Evolutionary conservation across 2,888 invertebrate genomes (phyloP).

Genomic region (Cataglyphis albicans): DNA sequence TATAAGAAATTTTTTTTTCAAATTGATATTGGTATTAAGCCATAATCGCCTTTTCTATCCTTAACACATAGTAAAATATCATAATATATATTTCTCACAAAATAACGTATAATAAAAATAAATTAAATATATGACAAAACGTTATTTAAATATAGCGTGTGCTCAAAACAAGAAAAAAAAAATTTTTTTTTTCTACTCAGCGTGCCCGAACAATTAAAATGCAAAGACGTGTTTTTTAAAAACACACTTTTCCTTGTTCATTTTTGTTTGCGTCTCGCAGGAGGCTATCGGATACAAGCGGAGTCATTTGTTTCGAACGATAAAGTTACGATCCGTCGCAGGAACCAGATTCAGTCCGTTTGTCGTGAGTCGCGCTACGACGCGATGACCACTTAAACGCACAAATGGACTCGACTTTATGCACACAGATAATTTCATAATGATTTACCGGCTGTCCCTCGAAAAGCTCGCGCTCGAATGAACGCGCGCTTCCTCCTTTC

Average conservation of each 20-base stretch:
- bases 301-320: conserved; percentile 48
- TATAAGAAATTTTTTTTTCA: neutral
- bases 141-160: neutral
- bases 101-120: neutral
- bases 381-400: conserved; percentile 77
- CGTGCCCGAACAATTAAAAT: neutral
- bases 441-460: conserved; percentile 75
- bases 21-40: conserved; percentile 14
- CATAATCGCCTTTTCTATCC: neutral
- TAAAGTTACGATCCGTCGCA: conserved; percentile 18
- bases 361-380: conserved; percentile 7
- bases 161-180: neutral
- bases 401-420: conserved; percentile 80
- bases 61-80: neutral
- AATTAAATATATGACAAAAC: neutral
- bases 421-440: conserved; percentile 80
- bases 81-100: neutral
- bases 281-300: conserved; percentile 17
- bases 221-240: neutral
- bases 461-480: conserved; percentile 45
- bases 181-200: neutral
- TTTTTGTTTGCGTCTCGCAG: neutral
- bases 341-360: conserved; percentile 15
- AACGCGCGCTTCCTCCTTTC: neutral
- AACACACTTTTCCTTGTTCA: neutral